Percentiles rank a stretch among this genome's conserved stretches.
Evolutionary conservation across 1,140 invertebrate species (phyloP).

Genomic region (Hyposmocoma kahamanoa): DNA sequence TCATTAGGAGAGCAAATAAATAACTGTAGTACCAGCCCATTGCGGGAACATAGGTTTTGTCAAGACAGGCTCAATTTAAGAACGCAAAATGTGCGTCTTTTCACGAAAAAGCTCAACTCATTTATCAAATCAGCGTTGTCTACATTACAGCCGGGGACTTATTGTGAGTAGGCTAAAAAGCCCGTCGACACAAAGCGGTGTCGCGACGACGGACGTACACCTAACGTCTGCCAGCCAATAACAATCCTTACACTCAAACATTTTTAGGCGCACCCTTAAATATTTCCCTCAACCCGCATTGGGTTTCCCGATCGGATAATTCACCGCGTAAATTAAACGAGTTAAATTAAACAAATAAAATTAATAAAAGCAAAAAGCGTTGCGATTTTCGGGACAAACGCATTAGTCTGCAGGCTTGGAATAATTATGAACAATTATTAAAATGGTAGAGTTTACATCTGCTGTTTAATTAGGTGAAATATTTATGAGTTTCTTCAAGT

Average conservation of each 20-base stretch:
- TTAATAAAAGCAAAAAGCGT: slow-evolving; percentile 42
- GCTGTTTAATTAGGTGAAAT: slow-evolving; percentile 1
- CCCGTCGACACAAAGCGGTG: slow-evolving; percentile 37
- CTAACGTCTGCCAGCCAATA: slow-evolving; percentile 25
- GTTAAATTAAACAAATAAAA: slow-evolving; percentile 47
- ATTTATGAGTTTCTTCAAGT: neutral
- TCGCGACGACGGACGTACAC: slow-evolving; percentile 17
- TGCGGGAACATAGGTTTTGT: slow-evolving; percentile 27
- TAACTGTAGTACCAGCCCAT: slow-evolving; percentile 17
- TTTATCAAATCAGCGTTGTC: slow-evolving; percentile 55
- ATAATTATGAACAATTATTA: slow-evolving; percentile 3
- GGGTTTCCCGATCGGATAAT: slow-evolving; percentile 34
- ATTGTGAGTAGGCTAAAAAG: slow-evolving; percentile 47
- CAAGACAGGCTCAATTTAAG: slow-evolving; percentile 27
- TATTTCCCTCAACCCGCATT: slow-evolving; percentile 2
- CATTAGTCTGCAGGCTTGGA: slow-evolving; percentile 17
- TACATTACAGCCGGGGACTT: slow-evolving; percentile 39
- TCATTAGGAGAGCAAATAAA: slow-evolving; percentile 20
- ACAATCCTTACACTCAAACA: slow-evolving; percentile 21
- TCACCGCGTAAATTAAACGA: slow-evolving; percentile 44
- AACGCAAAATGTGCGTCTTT: slow-evolving; percentile 35
- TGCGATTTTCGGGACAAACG: slow-evolving; percentile 32
- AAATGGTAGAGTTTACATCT: neutral
- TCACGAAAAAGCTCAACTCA: slow-evolving; percentile 43
- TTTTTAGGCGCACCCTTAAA: slow-evolving; percentile 14